Conservation (phyloP, 2,888 invertebrate genomes). For the Cheilosia impressa region DNA sequence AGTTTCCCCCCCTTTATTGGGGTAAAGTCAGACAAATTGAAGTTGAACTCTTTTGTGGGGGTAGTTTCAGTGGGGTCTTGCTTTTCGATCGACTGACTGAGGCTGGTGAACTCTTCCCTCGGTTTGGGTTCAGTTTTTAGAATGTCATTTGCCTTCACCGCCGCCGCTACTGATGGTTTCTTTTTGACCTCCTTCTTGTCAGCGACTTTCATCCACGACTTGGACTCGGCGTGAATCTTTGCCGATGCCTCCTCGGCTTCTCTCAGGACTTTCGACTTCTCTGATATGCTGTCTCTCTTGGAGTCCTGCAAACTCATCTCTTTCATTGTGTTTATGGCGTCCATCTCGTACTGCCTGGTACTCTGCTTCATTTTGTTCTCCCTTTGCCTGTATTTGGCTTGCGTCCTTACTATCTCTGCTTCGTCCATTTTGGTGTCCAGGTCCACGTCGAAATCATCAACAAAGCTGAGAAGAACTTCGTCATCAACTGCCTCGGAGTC, state of each 20-base stretch:
- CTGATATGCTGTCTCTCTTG: conserved; percentile 22
- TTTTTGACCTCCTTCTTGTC: conserved; percentile 84
- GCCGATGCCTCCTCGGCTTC: conserved; percentile 69
- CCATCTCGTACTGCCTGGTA: conserved; percentile 81
- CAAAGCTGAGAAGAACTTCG: conserved; percentile 84
- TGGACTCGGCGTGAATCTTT: conserved; percentile 78
- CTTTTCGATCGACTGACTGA: conserved; percentile 69
- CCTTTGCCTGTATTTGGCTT: conserved; percentile 77
- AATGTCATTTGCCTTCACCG: conserved; percentile 82
- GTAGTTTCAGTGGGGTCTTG: conserved; percentile 52
- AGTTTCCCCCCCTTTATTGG: conserved; percentile 82
- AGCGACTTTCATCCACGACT: conserved; percentile 81
- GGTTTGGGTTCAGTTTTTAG: conserved; percentile 84
- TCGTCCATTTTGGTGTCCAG: conserved; percentile 84
- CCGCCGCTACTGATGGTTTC: conserved; percentile 80
- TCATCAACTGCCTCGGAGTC: conserved; percentile 87
- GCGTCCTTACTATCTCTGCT: conserved; percentile 77
- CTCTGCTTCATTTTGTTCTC: conserved; percentile 79
- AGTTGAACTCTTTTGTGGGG: conserved; percentile 76
- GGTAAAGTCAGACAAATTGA: conserved; percentile 80
- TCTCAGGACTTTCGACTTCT: conserved; percentile 56
- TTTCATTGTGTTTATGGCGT: conserved; percentile 82
- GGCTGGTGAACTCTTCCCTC: conserved; percentile 84
- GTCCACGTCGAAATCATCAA: conserved; percentile 84
- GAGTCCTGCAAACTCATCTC: conserved; percentile 79